These are phyloP conservation scores for Heteromurus nitidus DNA, from an alignment of 2,888 invertebrate species.

Conservation along the genomic window DNA sequence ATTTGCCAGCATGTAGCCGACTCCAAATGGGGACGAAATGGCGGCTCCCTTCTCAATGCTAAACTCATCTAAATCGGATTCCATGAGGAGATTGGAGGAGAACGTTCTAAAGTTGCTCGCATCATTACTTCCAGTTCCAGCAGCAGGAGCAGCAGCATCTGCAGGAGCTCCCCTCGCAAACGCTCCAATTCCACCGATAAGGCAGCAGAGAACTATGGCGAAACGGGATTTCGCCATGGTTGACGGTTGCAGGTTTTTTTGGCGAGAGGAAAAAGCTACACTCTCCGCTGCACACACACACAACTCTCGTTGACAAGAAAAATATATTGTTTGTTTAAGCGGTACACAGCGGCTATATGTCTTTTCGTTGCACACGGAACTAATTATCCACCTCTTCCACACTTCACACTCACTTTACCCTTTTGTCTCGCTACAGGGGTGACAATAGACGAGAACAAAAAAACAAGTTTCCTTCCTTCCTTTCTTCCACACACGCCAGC, in stretches of 20 bases:
- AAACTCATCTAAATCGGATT: slow-evolving; percentile 68
- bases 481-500: no score
- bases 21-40: slow-evolving; percentile 65
- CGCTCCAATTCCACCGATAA: slow-evolving; percentile 1
- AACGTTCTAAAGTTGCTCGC: slow-evolving; percentile 61
- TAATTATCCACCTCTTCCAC: slow-evolving; percentile 6
- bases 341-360: no score
- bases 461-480: slow-evolving; percentile 11
- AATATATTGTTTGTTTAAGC: no score
- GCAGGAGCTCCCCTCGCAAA: slow-evolving; percentile 43
- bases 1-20: slow-evolving; percentile 68
- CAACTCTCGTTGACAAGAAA: no score
- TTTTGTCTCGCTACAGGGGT: neutral
- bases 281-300: neutral
- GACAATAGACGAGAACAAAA: neutral
- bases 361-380: no score
- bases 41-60: slow-evolving; percentile 68
- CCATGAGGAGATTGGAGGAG: slow-evolving; percentile 64
- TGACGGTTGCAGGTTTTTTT: neutral
- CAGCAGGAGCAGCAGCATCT: neutral
- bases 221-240: slow-evolving; percentile 55
- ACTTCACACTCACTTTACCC: slow-evolving; percentile 8
- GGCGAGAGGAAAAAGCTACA: neutral
- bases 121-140: slow-evolving; percentile 25
- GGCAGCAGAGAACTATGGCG: slow-evolving; percentile 24